These are phyloP conservation scores for Pipistrellus nathusii DNA, from an alignment of 2,797 vertebrate species.

Conservation along the genomic window DNA sequence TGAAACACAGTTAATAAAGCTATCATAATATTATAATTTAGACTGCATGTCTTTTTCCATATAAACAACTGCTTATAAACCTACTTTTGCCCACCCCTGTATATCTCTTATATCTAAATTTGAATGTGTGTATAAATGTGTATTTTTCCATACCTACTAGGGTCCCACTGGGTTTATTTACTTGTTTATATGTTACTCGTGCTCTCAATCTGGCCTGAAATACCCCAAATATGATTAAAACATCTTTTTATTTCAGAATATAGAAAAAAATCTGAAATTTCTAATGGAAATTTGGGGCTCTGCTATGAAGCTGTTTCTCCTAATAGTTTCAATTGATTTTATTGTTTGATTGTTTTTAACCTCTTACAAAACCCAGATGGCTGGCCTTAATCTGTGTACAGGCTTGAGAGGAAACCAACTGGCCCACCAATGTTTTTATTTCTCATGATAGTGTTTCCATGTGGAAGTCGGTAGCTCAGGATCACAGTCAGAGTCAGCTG, in stretches of 20 bases:
- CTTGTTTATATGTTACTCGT: background rate
- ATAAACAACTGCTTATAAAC: background rate
- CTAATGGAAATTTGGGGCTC: background rate
- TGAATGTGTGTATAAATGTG: background rate
- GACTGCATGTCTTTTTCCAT: background rate
- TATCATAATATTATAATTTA: background rate
- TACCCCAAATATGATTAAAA: background rate
- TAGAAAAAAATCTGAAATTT: constrained; percentile 45
- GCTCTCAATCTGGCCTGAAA: background rate
- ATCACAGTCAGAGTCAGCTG: background rate
- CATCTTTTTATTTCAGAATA: background rate
- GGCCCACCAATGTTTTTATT: background rate
- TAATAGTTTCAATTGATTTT: constrained; percentile 25
- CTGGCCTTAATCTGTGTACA: background rate
- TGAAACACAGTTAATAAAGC: background rate
- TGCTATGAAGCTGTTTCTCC: background rate
- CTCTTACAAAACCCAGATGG: constrained; percentile 31
- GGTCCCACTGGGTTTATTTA: background rate
- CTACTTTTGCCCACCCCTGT: background rate
- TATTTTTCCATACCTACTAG: constrained; percentile 43
- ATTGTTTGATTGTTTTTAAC: constrained; percentile 13
- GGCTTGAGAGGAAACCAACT: background rate
- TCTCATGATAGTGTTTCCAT: constrained; percentile 5
- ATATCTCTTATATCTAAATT: background rate
- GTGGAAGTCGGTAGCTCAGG: background rate